Evolutionary conservation across 1,140 invertebrate species (phyloP), one percentile per base, ranked within the genome.

Genomic region (Pogonus chalceus): DNA sequence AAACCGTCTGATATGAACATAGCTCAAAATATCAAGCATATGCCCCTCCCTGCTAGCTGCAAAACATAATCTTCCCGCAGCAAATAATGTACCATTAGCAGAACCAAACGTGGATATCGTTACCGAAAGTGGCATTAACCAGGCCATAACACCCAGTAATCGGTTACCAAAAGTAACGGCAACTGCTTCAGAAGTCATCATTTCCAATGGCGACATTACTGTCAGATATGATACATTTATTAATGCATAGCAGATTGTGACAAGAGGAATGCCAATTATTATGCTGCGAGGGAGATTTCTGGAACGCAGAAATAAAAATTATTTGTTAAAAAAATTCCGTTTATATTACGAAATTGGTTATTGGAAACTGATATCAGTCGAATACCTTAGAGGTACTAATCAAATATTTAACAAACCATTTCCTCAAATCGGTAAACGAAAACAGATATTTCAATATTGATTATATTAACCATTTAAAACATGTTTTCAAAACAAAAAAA

Each of bases 171-270:
- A 91, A 2, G 88, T 90, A 61, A 99, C 92, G 47, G 96, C 96
- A 2, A 98, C 95, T 2, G 96, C 96, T 67, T 96, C 89, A 31
- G 92, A 94, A 54, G 85, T 83, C n/a, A 93, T 81, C 82, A 98
- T 92, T 73, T 98, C 93, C 55, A 82, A 80, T 0, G 90, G 87
- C 48, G 92, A 93, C 83, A 99, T 94, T 20, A 94, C 95, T 2
- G 96, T 90, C 69, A 98, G 76, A 70, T 99, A 98, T 7, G 96
- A 94, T 51, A 99, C 79, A 70, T 98, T 99, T 61, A 97, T 91
- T 39, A 98, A 75, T 2, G 92, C 85, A 72, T 99, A 99, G 67
- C 96, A 96, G 10, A 95, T 69, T 0, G 95, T 99, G 18, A 97
- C 93, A 61, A 98, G 73, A 14, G 93, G 92, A 68, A 96, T 95